These are phyloP conservation scores for Julus scandinavius DNA, from an alignment of 2,888 invertebrate species.

Conservation along the genomic window DNA sequence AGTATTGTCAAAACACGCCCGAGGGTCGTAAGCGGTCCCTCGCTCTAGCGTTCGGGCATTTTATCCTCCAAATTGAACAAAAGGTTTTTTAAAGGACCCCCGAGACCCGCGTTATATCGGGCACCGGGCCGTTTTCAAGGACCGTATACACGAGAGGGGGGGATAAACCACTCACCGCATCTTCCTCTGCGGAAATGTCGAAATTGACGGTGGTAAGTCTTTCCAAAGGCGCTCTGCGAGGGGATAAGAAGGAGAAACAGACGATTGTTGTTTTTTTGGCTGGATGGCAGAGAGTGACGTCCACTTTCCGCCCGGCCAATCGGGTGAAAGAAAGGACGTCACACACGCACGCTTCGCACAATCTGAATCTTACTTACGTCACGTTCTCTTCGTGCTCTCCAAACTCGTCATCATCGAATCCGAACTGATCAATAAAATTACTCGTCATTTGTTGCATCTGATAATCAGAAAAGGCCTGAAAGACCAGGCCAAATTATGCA, in stretches of 20 bases:
- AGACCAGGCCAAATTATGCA: constrained; percentile 56
- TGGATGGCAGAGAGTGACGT: no score
- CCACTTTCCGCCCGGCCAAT: no score
- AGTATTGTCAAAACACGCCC: no score
- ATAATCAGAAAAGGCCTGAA: constrained; percentile 72
- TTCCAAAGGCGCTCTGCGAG: constrained; percentile 62
- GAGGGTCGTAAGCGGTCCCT: no score
- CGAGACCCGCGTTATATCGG: no score
- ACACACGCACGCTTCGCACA: no score
- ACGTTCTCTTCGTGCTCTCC: constrained; percentile 71
- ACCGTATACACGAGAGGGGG: no score
- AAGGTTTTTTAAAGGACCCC: no score
- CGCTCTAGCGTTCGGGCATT: no score
- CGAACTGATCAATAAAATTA: constrained; percentile 73
- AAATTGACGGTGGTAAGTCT: constrained; percentile 57
- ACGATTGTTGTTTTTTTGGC: neutral
- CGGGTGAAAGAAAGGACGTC: no score
- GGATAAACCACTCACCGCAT: constrained; percentile 55
- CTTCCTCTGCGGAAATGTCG: constrained; percentile 58
- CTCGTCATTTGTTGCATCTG: constrained; percentile 74
- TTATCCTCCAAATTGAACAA: no score
- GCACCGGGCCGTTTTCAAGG: no score
- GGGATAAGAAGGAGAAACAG: constrained; percentile 21
- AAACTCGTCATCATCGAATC: constrained; percentile 74
- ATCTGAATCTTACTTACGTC: constrained; percentile 63